Percentiles rank a stretch among this genome's conserved stretches.
Conservation (phyloP, 1,140 invertebrate genomes). For the Meloidogyne hapla region DNA sequence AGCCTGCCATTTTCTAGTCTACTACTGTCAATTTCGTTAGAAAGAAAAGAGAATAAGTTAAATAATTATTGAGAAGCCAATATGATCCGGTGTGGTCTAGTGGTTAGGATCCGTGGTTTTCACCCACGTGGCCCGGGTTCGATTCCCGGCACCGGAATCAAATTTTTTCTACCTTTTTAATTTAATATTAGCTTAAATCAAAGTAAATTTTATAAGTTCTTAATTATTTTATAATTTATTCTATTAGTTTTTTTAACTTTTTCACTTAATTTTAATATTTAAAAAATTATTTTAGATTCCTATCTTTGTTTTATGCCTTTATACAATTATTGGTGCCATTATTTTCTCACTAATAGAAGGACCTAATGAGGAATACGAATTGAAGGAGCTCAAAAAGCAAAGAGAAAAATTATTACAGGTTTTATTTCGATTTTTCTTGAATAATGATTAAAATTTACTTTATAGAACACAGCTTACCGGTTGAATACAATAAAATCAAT, state of each 20-base stretch:
- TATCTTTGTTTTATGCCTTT: conserved; percentile 41
- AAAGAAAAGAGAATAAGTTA: conserved; percentile 19
- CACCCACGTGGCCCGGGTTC: not conserved
- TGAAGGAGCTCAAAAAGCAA: conserved; percentile 42
- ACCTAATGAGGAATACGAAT: conserved; percentile 47
- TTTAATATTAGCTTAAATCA: too few relatives aligned
- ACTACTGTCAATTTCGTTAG: not conserved
- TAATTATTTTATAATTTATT: conserved; percentile 4
- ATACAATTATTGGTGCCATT: conserved; percentile 47
- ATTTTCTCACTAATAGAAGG: conserved; percentile 51
- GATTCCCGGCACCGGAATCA: not conserved
- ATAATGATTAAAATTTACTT: conserved; percentile 6
- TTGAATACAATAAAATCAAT: conserved; percentile 51
- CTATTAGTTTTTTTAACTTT: not conserved
- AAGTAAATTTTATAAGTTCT: too few relatives aligned
- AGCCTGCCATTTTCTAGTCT: not conserved
- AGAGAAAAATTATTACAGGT: conserved; percentile 44
- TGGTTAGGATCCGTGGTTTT: not conserved
- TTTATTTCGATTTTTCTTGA: not conserved
- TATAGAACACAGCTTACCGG: conserved; percentile 48
- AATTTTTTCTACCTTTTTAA: too few relatives aligned
- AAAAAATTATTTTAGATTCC: conserved; percentile 29
- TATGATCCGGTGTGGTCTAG: conserved; percentile 1
- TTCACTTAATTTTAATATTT: not conserved
- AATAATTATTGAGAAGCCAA: not conserved